Base-by-base conservation (phyloP, 2,888 invertebrate genomes). In the Drosophila subquinaria region DNA sequence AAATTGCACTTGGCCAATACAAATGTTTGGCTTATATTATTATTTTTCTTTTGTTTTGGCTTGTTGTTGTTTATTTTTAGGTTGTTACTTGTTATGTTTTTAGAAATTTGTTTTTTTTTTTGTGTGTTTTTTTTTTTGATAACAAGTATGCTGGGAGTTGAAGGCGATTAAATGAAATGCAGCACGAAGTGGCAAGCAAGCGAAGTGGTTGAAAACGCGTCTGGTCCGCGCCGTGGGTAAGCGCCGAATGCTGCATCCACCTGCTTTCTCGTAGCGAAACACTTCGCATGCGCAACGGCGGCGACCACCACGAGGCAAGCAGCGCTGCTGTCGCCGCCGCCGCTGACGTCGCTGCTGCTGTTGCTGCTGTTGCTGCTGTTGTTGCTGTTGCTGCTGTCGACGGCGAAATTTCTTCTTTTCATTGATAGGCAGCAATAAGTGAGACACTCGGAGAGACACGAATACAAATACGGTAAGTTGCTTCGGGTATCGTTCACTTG, bases 171-270 rank as follows among this genome's bases (percentile, higher is more conserved):
- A 5, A 5, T 27, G 52, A 30, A 8, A 8, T 27, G 52, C 20
- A 23, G 36, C 55, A 55, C 55, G 55, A 30, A 60, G 27, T 27
- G 27, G 27, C 27, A 27, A 27, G 71, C 66, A 65, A 69, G 70
- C 70, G 76, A 79, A 33, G 84, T 68, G 62, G 65, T 61, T 63
- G 66, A 73, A 83, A 88, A 89, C 92, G 92, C 92, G 93, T 93
- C 92, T 92, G 91, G 82, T 92, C 91, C 91, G 92, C 90, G 90
- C 91, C 92, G 92, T 92, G 92, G 93, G 90, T 93, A 91, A 92
- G 91, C 90, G 90, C 92, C 91, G 93, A 93, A 93, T 93, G 93
- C 90, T 92, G 91, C 91, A 92, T 92, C 91, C 93, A 93, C 93
- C 93, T 93, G 93, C 92, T 93, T 92, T 92, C 92, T 91, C 91